Evolutionary conservation across 2,797 vertebrate genomes (phyloP).

Genomic region (Sylvia borin): DNA sequence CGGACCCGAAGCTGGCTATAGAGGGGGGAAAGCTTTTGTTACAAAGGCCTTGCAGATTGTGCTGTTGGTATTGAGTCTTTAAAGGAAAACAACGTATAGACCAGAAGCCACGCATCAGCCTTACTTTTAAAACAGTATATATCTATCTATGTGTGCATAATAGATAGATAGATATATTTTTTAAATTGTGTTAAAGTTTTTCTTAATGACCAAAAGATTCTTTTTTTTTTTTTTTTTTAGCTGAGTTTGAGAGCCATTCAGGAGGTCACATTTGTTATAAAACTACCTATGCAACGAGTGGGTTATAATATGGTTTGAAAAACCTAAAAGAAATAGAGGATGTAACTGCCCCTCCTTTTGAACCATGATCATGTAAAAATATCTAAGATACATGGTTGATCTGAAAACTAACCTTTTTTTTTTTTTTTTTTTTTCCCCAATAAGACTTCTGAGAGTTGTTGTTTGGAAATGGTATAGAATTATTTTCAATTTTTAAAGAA

Average conservation of each 20-base stretch:
- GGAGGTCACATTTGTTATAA: background rate
- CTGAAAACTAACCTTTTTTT: background rate
- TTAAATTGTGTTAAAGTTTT: slow-evolving; percentile 12
- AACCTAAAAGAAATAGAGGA: background rate
- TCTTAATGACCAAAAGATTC: background rate
- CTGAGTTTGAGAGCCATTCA: background rate
- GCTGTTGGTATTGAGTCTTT: slow-evolving; percentile 3
- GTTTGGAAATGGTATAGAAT: slow-evolving; percentile 22
- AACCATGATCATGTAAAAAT: background rate
- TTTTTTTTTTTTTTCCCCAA: background rate
- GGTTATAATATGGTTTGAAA: background rate
- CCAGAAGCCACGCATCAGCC: background rate
- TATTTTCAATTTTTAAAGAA: slow-evolving; percentile 51
- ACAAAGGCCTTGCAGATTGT: background rate
- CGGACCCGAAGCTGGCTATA: background rate
- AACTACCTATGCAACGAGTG: background rate
- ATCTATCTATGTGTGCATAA: background rate
- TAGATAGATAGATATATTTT: background rate
- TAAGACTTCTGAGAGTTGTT: background rate
- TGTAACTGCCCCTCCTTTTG: background rate
- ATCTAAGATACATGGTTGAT: background rate
- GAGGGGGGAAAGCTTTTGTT: background rate
- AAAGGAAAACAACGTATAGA: background rate
- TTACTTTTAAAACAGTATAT: background rate
- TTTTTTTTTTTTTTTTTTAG: background rate